phyloP scores from a whole-genome alignment of 2,888 invertebrate genomes.

The Cryptophagus acutangulus region DNA sequence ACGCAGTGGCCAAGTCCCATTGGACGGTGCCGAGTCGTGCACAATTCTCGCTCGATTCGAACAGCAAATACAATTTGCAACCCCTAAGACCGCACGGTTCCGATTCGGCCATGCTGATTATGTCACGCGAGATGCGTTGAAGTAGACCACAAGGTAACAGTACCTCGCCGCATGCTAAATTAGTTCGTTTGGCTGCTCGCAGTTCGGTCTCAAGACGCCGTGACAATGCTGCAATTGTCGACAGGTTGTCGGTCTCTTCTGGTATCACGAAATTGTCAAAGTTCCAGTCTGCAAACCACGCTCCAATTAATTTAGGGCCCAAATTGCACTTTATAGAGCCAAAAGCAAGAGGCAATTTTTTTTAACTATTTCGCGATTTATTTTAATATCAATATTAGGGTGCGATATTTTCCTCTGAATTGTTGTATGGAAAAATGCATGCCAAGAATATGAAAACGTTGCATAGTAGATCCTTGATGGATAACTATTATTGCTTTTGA shows the following conservation, averaged over 20 bases:
- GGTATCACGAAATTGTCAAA: neutral
- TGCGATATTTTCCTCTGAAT: too few relatives aligned
- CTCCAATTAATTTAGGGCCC: too few relatives aligned
- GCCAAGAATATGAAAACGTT: too few relatives aligned
- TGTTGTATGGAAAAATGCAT: too few relatives aligned
- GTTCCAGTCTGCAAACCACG: slow-evolving; percentile 5
- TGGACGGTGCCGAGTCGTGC: slow-evolving; percentile 74
- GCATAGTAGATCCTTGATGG: too few relatives aligned
- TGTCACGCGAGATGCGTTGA: slow-evolving; percentile 71
- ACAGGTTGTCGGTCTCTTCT: slow-evolving; percentile 45
- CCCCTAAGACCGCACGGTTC: slow-evolving; percentile 88
- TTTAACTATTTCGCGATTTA: too few relatives aligned
- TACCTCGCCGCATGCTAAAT: slow-evolving; percentile 79
- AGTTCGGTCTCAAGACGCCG: slow-evolving; percentile 73
- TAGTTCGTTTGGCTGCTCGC: slow-evolving; percentile 73
- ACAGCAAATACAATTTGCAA: slow-evolving; percentile 78
- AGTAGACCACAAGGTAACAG: slow-evolving; percentile 79
- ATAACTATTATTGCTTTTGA: too few relatives aligned
- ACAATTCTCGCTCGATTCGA: slow-evolving; percentile 60
- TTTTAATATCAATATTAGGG: too few relatives aligned
- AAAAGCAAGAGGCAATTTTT: too few relatives aligned
- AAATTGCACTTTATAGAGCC: too few relatives aligned
- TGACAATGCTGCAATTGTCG: slow-evolving; percentile 64
- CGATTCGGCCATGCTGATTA: slow-evolving; percentile 76
- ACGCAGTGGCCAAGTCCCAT: slow-evolving; percentile 78